A percentile compares a stretch with the other conserved stretches of the same genome.
These are phyloP conservation scores for Keiferia lycopersicella DNA, from an alignment of 2,888 invertebrate species.

Conservation along the genomic window DNA sequence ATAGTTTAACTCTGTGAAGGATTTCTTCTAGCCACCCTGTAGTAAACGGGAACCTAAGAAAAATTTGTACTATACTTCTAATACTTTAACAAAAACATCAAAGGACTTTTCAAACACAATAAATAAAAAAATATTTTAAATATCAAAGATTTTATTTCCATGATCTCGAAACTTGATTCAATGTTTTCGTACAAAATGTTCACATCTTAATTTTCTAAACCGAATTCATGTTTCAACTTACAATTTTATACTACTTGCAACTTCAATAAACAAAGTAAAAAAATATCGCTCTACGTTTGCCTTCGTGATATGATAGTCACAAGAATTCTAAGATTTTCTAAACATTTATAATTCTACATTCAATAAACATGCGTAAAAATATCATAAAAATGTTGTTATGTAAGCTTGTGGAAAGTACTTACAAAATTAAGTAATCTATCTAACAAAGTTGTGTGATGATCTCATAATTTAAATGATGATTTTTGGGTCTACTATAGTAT, in stretches of 20 bases:
- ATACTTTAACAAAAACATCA: too few species aligned
- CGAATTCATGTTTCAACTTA: conserved; percentile 35
- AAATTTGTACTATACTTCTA: too few species aligned
- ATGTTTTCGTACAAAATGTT: conserved; percentile 65
- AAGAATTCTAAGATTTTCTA: background rate
- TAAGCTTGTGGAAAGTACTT: background rate
- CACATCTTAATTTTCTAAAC: conserved; percentile 48
- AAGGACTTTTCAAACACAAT: background rate
- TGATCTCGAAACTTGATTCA: conserved; percentile 54
- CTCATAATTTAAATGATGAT: too few species aligned
- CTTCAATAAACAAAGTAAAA: conserved; percentile 55
- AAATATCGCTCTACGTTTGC: conserved; percentile 53
- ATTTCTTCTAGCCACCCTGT: too few species aligned
- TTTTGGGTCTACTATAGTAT: too few species aligned
- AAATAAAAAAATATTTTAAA: conserved; percentile 42
- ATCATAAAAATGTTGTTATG: background rate
- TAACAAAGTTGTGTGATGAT: background rate
- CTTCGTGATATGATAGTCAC: conserved; percentile 31
- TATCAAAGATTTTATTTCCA: conserved; percentile 67
- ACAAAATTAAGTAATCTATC: background rate
- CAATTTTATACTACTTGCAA: conserved; percentile 58
- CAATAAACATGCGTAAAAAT: background rate
- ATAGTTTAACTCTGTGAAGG: too few species aligned
- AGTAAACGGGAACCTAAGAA: too few species aligned
- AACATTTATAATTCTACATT: background rate